Base-by-base conservation (phyloP, 2,797 vertebrate genomes). In the Sternarchorhynchus goeldii region DNA sequence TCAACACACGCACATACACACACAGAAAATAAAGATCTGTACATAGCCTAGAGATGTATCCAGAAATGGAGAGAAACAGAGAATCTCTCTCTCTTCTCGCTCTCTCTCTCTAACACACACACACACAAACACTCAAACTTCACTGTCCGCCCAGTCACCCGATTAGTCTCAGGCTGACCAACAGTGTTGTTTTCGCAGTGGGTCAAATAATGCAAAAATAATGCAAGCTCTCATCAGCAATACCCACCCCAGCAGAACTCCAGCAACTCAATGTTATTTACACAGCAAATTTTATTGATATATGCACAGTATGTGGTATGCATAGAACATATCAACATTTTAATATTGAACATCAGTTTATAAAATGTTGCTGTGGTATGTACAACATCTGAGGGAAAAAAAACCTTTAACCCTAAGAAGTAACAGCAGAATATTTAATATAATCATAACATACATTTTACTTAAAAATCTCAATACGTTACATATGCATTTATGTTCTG, bases 91-190 rank as follows among this genome's bases (percentile, higher is more conserved):
- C 74, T 41, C 72, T 60, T 69, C 77, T 72, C 73, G 25, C 25
- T 66, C 41, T 58, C 73, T 3, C 31, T 29, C 65, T 68, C 60
- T 45, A 74, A 70, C 78, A 73, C 62, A 53, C 41, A 50, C 59
- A n/a, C 45, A 41, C 68, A 41, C 50, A 41, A 34, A 65, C 68
- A 36, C 14, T 57, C 29, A 60, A 50, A 72, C 39, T 72, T 41
- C 31, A 50, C 75, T 75, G 64, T 63, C 73, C 70, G 83, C 65
- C 79, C 81, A 81, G 70, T 83, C 73, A 79, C 81, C 36, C 58
- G 64, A 79, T 78, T 64, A 81, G 81, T 83, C 81, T 79, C 81
- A 81, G 77, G 70, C 79, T 83, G 81, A 81, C 81, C 79, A 83
- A 73, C 59, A 77, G 65, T 79, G 71, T 81, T 83, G 75, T 79